Evolutionary conservation across 2,888 invertebrate genomes (phyloP), one percentile per base, ranked within the genome.

Genomic region (Drosophila demipolita): DNA sequence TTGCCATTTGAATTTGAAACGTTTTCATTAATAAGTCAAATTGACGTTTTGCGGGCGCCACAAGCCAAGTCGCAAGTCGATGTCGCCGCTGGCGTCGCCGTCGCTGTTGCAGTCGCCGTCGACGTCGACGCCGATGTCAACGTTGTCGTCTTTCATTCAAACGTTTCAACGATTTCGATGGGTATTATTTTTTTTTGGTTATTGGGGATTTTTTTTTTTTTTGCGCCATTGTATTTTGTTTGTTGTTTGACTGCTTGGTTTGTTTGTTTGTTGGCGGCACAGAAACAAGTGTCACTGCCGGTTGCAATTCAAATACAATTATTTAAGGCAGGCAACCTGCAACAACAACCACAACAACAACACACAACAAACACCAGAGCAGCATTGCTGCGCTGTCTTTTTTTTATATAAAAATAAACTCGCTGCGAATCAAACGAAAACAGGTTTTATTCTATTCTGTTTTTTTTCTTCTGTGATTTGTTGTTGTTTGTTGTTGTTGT

Each of bases 21-120:
- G 80, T 66, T 87, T 85, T 85, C 90, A 86, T 86, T 89, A 89
- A 87, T 85, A 86, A 82, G 80, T 80, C 71, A 74, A 80, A 75
- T 70, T 75, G 77, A 48, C 66, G 77, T 53, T 57, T 57, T 61
- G 71, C 66, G 38, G 62, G 69, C 75, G 80, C 70, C 70, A 63
- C 59, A 26, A 61, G 69, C 61, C 76, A 80, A 78, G 64, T 80
- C 76, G 66, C 80, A 75, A 79, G 71, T 67, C 58, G 53, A 40
- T 17, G 66, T 50, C 48, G 58, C 23, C 1, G 62, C 20, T 45
- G 32, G 8, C 33, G 65, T 35, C 36, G 11, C 20, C 7, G 69
- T 33, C 40, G 17, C 15, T 11, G 66, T 36, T 36, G 15, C 59
- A 45, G 54, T 53, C 53, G 55, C 1, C 62, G 70, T 68, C 62